Conservation (phyloP, 2,113 vertebrate genomes). For the Tachycineta bicolor region DNA sequence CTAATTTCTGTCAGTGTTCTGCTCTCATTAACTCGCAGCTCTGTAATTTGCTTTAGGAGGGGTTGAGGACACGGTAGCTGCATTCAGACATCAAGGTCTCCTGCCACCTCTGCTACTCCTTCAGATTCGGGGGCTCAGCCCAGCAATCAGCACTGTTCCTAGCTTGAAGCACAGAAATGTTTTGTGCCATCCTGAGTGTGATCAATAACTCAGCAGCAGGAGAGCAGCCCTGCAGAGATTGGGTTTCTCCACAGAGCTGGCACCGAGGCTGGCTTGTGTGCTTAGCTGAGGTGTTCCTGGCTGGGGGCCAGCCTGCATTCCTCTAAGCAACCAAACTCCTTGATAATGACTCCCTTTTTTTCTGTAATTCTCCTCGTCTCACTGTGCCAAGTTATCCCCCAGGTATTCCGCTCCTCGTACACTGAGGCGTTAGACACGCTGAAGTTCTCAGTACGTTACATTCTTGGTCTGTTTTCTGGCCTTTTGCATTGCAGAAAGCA, state of each 20-base stretch:
- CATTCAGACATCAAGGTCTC: background rate
- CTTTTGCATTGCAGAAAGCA: background rate
- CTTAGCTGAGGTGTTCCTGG: background rate
- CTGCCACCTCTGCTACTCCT: background rate
- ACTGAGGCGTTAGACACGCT: accelerated
- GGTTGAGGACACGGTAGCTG: background rate
- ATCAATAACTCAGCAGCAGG: background rate
- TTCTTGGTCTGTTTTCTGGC: background rate
- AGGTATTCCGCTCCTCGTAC: background rate
- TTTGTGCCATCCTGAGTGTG: background rate
- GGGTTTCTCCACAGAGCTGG: background rate
- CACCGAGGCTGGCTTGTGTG: background rate
- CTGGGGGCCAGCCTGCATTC: background rate
- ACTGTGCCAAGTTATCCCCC: background rate
- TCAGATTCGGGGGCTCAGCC: background rate
- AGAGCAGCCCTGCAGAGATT: background rate
- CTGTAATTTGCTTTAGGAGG: background rate
- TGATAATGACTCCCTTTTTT: background rate
- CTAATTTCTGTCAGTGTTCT: background rate
- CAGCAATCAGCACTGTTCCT: background rate
- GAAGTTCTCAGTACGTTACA: background rate
- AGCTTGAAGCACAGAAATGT: background rate
- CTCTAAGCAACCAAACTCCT: background rate
- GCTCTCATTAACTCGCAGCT: background rate
- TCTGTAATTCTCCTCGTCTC: background rate